Evolutionary conservation across 2,888 invertebrate genomes (phyloP).

Genomic region (Pantelozetes paolii): DNA sequence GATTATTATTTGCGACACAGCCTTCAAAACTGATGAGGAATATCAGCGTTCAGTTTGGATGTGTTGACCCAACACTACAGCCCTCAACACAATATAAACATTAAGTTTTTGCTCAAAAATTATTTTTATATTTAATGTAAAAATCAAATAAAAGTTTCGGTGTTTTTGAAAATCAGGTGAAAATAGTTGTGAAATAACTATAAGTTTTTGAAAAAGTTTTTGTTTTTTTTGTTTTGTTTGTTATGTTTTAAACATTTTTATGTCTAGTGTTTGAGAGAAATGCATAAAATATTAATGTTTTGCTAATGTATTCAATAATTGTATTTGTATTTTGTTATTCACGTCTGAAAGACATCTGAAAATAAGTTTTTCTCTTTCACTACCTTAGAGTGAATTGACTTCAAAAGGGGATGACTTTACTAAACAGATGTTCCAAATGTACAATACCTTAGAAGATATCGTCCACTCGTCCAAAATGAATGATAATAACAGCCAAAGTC

Average conservation of each 20-base stretch:
- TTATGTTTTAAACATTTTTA: no score
- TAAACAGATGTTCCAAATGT: slow-evolving; percentile 53
- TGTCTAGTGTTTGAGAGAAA: no score
- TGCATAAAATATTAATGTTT: no score
- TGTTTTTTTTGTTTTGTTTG: no score
- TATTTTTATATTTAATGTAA: no score
- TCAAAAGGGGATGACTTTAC: slow-evolving; percentile 52
- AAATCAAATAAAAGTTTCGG: no score
- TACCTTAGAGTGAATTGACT: slow-evolving; percentile 51
- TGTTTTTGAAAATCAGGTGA: background rate
- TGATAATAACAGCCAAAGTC: background rate
- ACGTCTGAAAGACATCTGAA: background rate
- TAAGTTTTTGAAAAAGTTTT: no score
- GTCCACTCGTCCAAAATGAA: slow-evolving; percentile 25
- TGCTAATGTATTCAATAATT: no score
- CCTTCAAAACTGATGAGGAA: slow-evolving; percentile 13
- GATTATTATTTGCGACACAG: slow-evolving; percentile 13
- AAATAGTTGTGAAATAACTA: background rate
- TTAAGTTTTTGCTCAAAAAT: no score
- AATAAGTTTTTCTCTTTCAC: background rate
- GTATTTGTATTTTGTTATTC: no score
- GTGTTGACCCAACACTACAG: slow-evolving; percentile 13
- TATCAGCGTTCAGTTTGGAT: slow-evolving; percentile 1
- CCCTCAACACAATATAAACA: background rate
- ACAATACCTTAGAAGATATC: slow-evolving; percentile 51